A percentile compares a stretch with the other conserved stretches of the same genome.
phyloP scores from a whole-genome alignment of 1,140 invertebrate genomes.

The Phenacoccus solenopsis region DNA sequence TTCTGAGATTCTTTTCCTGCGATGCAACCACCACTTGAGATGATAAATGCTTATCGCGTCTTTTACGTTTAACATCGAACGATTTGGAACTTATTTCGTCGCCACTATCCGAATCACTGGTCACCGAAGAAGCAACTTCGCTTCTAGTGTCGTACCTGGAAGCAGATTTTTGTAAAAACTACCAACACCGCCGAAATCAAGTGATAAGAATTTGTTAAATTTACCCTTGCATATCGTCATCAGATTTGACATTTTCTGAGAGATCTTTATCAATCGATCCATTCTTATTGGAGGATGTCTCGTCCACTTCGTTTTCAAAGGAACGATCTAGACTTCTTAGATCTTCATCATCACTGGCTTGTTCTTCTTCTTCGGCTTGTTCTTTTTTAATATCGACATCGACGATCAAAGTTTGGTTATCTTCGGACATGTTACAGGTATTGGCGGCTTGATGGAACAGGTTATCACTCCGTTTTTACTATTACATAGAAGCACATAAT shows the following conservation, averaged over 20 bases:
- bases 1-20: slow-evolving; percentile 27
- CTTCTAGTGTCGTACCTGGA: slow-evolving; percentile 51
- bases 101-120: slow-evolving; percentile 8
- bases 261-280: background rate
- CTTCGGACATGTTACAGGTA: background rate
- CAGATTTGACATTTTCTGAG: background rate
- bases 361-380: background rate
- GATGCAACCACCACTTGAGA: slow-evolving; percentile 35
- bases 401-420: background rate
- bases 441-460: background rate
- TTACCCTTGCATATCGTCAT: slow-evolving; percentile 4
- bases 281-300: background rate
- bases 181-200: background rate
- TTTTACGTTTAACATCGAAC: slow-evolving; percentile 37
- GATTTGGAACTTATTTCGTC: slow-evolving; percentile 50
- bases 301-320: background rate
- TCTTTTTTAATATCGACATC: background rate
- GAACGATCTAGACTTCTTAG: background rate
- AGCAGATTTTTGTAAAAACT: background rate
- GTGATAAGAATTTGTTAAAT: background rate
- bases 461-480: background rate
- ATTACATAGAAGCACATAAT: background rate
- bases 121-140: slow-evolving; percentile 42
- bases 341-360: background rate
- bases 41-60: slow-evolving; percentile 37